Base-by-base conservation (phyloP, 2,797 vertebrate species). In the Enteromius treurensis region DNA sequence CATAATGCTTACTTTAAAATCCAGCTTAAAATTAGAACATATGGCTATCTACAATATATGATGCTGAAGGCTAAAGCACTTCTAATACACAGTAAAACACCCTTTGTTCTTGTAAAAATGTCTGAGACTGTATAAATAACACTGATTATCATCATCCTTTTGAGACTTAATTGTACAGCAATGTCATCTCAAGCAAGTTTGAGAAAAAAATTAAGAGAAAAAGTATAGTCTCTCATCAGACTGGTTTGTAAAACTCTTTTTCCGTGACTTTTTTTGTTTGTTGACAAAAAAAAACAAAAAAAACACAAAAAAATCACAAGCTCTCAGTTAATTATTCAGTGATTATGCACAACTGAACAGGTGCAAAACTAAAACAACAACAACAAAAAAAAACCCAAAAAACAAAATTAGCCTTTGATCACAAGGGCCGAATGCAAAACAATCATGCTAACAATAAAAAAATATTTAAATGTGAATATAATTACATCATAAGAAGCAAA, bases 381-480 rank as follows among this genome's bases (percentile, higher is more conserved):
- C 6, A 64, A 62, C 17, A 47, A 69, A 7, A 10, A 47, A 4
- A 5, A 23, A 13, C 10, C 10, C 0, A 13, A 45, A 55, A 15
- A 62, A 45, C 14, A 1, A 55, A 68, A 85, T 81, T 70, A 77
- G 65, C 45, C 47, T 51, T 71, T 81, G 29, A 55, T 77, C 83
- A 60, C 65, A 29, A 76, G 34, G 26, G 15, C 78, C 49, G 21
- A 76, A 71, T 40, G 75, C 68, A 55, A 77, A 78, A 47, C 42
- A 70, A 34, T 10, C 37, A 60, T 3, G 53, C 42, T 60, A 86
- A 85, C 77, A 74, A 82, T 68, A 29, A 83, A 42, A 69, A 79
- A 69, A 79, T 60, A 34, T 62, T 21, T 19, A 81, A 81, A 79
- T 70, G 47, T 51, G 70, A 81, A 79, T 76, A 81, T 73, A 79